Percentiles rank a stretch among this genome's conserved stretches.
phyloP scores from a whole-genome alignment of 1,140 invertebrate species.

The Pemphigus obesinymphae region DNA sequence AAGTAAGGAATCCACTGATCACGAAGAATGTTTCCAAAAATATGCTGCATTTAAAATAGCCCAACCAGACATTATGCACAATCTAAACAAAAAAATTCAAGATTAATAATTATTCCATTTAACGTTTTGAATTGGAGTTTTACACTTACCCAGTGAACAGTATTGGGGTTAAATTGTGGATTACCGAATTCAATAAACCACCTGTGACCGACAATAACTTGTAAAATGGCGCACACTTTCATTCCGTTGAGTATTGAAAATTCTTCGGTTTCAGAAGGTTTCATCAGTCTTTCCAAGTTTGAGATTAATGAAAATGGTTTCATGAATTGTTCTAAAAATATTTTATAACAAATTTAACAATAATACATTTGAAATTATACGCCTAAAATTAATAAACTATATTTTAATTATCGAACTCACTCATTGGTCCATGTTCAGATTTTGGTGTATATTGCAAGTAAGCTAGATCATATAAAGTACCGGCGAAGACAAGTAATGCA shows the following conservation, averaged over 20 bases:
- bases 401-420: neutral
- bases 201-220: constrained; percentile 45
- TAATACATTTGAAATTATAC: neutral
- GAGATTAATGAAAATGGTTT: constrained; percentile 44
- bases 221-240: constrained; percentile 43
- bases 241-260: constrained; percentile 43
- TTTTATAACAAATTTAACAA: neutral
- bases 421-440: constrained; percentile 26
- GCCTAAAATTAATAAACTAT: neutral
- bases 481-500: neutral
- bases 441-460: constrained; percentile 4
- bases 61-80: constrained; percentile 25
- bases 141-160: neutral
- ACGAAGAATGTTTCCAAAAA: constrained; percentile 55
- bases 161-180: neutral
- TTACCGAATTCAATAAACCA: constrained; percentile 44
- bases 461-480: neutral
- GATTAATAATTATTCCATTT: no score
- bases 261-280: constrained; percentile 41
- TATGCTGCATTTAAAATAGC: constrained; percentile 50
- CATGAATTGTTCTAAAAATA: constrained; percentile 34
- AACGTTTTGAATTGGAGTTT: neutral
- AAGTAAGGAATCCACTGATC: constrained; percentile 47
- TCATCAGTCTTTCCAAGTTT: constrained; percentile 44
- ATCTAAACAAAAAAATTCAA: neutral